Conservation (phyloP, 2,797 vertebrate genomes). For the Aulostomus chinensis region DNA sequence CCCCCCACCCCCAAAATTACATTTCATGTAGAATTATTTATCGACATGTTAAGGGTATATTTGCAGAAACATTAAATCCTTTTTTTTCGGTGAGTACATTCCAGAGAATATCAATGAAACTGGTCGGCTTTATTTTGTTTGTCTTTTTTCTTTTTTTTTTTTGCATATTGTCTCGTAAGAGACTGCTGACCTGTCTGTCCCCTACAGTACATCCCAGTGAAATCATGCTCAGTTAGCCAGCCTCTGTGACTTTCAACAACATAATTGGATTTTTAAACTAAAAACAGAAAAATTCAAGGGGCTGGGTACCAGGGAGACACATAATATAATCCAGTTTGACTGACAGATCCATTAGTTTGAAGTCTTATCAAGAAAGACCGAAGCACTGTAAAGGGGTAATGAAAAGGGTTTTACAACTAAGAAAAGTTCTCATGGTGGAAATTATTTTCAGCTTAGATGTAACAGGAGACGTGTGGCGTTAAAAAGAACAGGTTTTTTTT, state of each 20-base stretch:
- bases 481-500: too few relatives aligned
- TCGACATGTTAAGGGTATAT: too few relatives aligned
- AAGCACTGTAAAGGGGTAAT: not conserved
- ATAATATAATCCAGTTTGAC: slow-evolving; percentile 1
- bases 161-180: not conserved
- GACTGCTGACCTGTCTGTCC: not conserved
- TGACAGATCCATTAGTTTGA: not conserved
- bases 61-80: too few relatives aligned
- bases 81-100: too few relatives aligned
- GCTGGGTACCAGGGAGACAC: not conserved
- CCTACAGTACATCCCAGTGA: too few relatives aligned
- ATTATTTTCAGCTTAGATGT: not conserved
- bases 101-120: too few relatives aligned
- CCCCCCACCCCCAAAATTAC: too few relatives aligned
- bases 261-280: not conserved
- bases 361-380: not conserved
- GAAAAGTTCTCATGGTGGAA: too few relatives aligned
- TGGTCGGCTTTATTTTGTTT: too few relatives aligned
- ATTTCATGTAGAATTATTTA: too few relatives aligned
- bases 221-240: not conserved
- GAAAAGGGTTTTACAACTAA: not conserved
- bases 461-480: not conserved
- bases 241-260: not conserved
- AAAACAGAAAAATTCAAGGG: not conserved
- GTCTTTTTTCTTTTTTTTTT: slow-evolving; percentile 8